phyloP scores from a whole-genome alignment of 2,113 vertebrate genomes.

The Penelope pileata region DNA sequence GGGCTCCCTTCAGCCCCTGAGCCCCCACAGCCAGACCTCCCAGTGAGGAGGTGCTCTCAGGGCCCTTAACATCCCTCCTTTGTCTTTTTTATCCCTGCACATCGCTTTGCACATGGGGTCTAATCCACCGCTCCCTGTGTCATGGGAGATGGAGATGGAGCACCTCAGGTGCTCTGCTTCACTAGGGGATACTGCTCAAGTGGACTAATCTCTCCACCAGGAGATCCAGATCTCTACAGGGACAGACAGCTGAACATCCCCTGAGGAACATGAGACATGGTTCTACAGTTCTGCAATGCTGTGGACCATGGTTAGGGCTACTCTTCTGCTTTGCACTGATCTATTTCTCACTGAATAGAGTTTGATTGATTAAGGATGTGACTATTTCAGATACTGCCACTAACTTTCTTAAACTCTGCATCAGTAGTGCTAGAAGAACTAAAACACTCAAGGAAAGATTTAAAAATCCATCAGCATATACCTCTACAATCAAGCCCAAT shows the following conservation, averaged over 20 bases:
- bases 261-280: background rate
- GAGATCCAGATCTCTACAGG: background rate
- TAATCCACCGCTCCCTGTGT: accelerated
- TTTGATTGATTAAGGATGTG: background rate
- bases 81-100: background rate
- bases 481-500: background rate
- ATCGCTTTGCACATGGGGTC: background rate
- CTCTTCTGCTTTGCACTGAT: background rate
- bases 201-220: background rate
- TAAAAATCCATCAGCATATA: background rate
- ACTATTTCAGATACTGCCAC: background rate
- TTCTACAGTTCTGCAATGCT: background rate
- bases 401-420: background rate
- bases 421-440: background rate
- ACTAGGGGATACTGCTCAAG: background rate
- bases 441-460: background rate
- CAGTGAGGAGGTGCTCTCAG: background rate
- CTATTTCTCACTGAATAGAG: background rate
- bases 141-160: background rate
- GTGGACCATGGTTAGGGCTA: background rate
- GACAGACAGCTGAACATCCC: background rate
- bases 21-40: background rate
- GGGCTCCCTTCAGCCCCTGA: background rate
- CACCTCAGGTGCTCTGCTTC: background rate
- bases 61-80: background rate